Percentiles rank a stretch among this genome's conserved stretches.
Conservation (phyloP, 2,888 invertebrate genomes). For the Halocaridina rubra region DNA sequence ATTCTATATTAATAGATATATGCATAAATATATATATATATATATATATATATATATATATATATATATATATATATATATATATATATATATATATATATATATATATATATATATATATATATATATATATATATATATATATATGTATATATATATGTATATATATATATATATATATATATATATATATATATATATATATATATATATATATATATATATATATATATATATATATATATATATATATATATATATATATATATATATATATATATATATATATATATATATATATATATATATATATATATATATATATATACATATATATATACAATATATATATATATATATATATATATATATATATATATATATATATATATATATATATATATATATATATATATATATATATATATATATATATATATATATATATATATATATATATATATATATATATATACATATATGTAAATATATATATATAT, state of each 20-base stretch:
- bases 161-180: constrained; percentile 1
- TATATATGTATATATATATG: neutral
- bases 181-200: constrained; percentile 8
- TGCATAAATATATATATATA: neutral
- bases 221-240: constrained; percentile 8
- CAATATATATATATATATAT: neutral
- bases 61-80: neutral
- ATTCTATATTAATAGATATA: neutral
- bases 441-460: neutral
- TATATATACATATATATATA: neutral
- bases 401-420: constrained; percentile 8
- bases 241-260: constrained; percentile 1
- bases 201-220: constrained; percentile 8
- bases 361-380: constrained; percentile 8
- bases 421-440: constrained; percentile 5
- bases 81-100: neutral
- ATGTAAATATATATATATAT: neutral
- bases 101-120: neutral
- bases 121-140: neutral
- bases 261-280: constrained; percentile 1
- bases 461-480: constrained; percentile 1
- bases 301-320: constrained; percentile 8
- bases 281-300: constrained; percentile 8
- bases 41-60: neutral
- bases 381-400: constrained; percentile 3